phyloP scores from a whole-genome alignment of 2,113 vertebrate genomes.

The Rhabdomys dilectus region DNA sequence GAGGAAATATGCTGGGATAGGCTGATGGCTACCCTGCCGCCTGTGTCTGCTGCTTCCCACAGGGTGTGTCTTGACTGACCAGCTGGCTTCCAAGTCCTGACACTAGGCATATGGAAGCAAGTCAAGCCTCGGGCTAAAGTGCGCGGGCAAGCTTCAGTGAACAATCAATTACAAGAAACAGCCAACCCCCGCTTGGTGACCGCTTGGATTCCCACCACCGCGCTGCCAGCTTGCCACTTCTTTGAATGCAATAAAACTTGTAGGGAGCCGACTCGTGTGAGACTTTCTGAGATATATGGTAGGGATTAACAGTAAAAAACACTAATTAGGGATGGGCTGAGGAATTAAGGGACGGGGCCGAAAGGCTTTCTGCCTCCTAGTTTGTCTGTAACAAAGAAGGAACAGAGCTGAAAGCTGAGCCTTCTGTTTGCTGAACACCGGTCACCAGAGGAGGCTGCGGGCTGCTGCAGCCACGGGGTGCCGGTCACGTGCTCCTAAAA shows the following conservation, averaged over 20 bases:
- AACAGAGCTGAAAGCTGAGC: slow-evolving; percentile 58
- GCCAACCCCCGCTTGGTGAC: slow-evolving; percentile 79
- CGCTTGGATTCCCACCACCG: slow-evolving; percentile 78
- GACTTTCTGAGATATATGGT: slow-evolving; percentile 82
- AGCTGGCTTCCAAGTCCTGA: slow-evolving; percentile 88
- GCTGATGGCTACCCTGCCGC: slow-evolving; percentile 76
- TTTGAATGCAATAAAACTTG: slow-evolving; percentile 85
- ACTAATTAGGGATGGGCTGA: slow-evolving; percentile 83
- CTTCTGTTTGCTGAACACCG: slow-evolving; percentile 62
- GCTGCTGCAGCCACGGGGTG: slow-evolving; percentile 36
- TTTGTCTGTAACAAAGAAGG: slow-evolving; percentile 67
- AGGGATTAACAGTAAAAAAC: slow-evolving; percentile 73
- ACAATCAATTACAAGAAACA: slow-evolving; percentile 87
- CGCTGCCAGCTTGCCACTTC: slow-evolving; percentile 78
- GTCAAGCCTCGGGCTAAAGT: slow-evolving; percentile 84
- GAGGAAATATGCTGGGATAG: slow-evolving; percentile 70
- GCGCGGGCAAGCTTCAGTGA: slow-evolving; percentile 85
- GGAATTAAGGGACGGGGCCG: slow-evolving; percentile 78
- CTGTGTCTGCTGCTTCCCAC: slow-evolving; percentile 79
- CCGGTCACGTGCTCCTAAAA: slow-evolving; percentile 71
- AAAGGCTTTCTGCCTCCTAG: slow-evolving; percentile 62
- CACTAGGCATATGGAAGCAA: slow-evolving; percentile 88
- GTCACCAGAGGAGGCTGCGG: slow-evolving; percentile 53
- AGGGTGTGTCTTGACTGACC: slow-evolving; percentile 85
- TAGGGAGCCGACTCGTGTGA: slow-evolving; percentile 82